Conservation (phyloP, 2,113 vertebrate genomes). For the Dromaius novaehollandiae region DNA sequence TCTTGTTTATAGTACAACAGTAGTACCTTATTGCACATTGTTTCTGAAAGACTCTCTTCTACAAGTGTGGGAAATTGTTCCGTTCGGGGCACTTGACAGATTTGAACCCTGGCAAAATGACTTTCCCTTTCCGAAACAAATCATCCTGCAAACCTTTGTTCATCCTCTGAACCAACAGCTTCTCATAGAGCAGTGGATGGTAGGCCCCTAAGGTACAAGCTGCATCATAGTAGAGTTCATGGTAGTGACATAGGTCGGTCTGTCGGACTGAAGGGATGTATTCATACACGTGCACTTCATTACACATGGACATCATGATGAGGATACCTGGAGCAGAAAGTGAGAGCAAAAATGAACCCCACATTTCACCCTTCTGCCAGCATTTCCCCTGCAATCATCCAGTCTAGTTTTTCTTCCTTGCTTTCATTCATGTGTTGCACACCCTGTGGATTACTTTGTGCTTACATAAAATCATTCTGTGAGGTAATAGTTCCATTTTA, state of each 20-base stretch:
- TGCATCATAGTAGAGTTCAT: conserved; percentile 91
- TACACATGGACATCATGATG: conserved; percentile 96
- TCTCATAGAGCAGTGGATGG: conserved; percentile 95
- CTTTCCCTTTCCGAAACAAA: conserved; percentile 88
- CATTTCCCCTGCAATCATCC: neutral
- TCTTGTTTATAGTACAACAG: conserved; percentile 72
- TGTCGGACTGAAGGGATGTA: conserved; percentile 94
- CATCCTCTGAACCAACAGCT: conserved; percentile 91
- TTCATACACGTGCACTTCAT: conserved; percentile 92
- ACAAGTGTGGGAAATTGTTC: conserved; percentile 40
- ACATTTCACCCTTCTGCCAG: neutral
- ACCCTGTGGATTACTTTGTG: neutral
- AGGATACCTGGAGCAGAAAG: conserved; percentile 85
- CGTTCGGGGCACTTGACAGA: conserved; percentile 80
- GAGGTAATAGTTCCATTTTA: neutral
- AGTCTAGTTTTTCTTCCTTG: neutral
- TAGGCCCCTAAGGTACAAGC: conserved; percentile 97
- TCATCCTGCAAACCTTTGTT: conserved; percentile 86
- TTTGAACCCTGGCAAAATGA: conserved; percentile 90
- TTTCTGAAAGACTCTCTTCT: conserved; percentile 44
- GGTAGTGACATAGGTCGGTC: conserved; percentile 97
- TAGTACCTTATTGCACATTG: conserved; percentile 83
- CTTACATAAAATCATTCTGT: neutral
- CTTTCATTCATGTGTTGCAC: neutral
- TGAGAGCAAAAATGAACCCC: neutral